Conservation (phyloP, 2,888 invertebrate species). For the Coelopa pilipes region DNA sequence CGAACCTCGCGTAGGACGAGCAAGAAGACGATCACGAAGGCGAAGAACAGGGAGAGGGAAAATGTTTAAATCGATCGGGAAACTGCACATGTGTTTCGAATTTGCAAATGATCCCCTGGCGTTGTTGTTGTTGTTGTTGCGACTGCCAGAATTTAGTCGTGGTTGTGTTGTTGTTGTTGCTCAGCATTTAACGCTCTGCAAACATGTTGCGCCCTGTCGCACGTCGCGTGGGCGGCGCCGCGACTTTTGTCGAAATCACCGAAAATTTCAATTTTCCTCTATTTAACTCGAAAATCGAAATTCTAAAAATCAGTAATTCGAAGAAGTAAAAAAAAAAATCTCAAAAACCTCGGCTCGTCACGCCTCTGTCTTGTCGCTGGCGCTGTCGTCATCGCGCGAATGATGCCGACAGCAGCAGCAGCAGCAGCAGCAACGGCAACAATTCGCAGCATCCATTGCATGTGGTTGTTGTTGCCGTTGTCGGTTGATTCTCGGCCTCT, state of each 20-base stretch:
- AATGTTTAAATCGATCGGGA: constrained; percentile 34
- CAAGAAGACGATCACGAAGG: background rate
- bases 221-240: constrained; percentile 32
- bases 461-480: too few species aligned
- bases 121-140: constrained; percentile 15
- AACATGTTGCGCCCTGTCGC: constrained; percentile 39
- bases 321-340: too few species aligned
- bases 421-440: too few species aligned
- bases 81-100: constrained; percentile 20
- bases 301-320: too few species aligned
- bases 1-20: constrained; percentile 23
- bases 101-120: constrained; percentile 13
- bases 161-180: background rate
- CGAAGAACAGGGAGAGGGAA: background rate
- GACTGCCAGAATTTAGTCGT: too few species aligned
- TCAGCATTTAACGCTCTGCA: constrained; percentile 27
- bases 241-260: background rate
- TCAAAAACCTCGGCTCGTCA: too few species aligned
- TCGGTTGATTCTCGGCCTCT: too few species aligned
- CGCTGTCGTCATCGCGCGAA: background rate
- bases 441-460: too few species aligned
- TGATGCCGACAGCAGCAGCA: background rate
- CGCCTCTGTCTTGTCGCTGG: background rate
- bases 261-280: background rate
- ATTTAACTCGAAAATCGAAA: too few species aligned